phyloP scores from a whole-genome alignment of 1,140 invertebrate species.

The Drosophila ambigua region DNA sequence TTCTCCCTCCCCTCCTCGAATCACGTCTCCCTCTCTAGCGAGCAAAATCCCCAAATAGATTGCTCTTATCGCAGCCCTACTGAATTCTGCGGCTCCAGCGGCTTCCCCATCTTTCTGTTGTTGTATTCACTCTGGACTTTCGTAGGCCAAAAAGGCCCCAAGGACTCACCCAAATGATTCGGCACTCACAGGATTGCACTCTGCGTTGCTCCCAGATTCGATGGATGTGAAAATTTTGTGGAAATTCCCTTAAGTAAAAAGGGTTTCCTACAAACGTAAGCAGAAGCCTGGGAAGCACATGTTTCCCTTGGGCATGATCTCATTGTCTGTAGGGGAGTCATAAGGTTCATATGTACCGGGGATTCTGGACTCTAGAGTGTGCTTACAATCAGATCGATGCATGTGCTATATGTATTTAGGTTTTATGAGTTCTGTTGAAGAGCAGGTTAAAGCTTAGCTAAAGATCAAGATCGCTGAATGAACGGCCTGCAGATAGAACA shows the following conservation, averaged over 20 bases:
- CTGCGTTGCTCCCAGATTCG: neutral
- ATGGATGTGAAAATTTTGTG: neutral
- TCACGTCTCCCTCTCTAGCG: neutral
- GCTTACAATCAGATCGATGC: too few species aligned
- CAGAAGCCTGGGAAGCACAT: slow-evolving; percentile 11
- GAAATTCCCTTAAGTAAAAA: neutral
- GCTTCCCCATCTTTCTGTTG: slow-evolving; percentile 55
- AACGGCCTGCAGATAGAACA: too few species aligned
- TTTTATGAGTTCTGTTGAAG: too few species aligned
- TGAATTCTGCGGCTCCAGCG: slow-evolving; percentile 33
- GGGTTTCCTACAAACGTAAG: slow-evolving; percentile 2
- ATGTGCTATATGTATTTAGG: too few species aligned
- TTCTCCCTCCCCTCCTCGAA: neutral
- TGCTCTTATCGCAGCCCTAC: slow-evolving; percentile 40
- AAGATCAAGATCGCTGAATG: too few species aligned
- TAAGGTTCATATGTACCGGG: slow-evolving; percentile 13
- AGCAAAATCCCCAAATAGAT: slow-evolving; percentile 20
- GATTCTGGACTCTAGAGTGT: too few species aligned
- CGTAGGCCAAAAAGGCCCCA: neutral
- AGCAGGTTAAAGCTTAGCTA: too few species aligned
- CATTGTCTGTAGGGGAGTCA: slow-evolving; percentile 21
- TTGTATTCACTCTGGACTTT: slow-evolving; percentile 53
- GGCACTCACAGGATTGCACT: neutral
- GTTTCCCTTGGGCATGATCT: slow-evolving; percentile 23
- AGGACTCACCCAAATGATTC: slow-evolving; percentile 7